Conservation (phyloP, 2,888 invertebrate species). For the Tribolium freemani region DNA sequence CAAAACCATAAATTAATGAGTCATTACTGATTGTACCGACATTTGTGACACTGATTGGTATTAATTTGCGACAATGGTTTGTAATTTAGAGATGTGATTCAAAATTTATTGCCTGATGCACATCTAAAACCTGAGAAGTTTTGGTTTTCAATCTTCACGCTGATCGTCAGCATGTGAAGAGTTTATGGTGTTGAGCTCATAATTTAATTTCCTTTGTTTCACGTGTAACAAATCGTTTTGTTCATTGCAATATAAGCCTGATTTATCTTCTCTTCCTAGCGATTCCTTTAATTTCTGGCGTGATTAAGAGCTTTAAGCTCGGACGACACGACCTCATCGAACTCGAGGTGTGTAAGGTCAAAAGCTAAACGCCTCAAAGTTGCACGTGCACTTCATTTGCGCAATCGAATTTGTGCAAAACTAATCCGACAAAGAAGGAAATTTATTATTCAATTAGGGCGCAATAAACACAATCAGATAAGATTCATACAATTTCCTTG, state of each 20-base stretch:
- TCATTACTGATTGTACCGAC: too few relatives aligned
- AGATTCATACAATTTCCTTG: conserved; percentile 36
- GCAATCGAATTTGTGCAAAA: background rate
- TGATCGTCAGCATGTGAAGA: background rate
- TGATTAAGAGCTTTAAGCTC: background rate
- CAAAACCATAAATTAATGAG: too few relatives aligned
- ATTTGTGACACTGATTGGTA: too few relatives aligned
- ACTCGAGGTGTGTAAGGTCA: conserved; percentile 1
- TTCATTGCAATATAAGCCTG: background rate
- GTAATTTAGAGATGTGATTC: too few relatives aligned
- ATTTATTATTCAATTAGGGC: conserved; percentile 27
- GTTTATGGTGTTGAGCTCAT: background rate
- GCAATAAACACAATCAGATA: conserved; percentile 28
- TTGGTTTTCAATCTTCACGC: too few relatives aligned
- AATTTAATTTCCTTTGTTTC: background rate
- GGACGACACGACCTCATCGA: conserved; percentile 10
- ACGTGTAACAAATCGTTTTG: background rate
- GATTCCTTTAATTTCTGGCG: background rate
- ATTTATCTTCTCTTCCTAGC: background rate
- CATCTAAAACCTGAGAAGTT: too few relatives aligned
- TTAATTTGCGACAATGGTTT: too few relatives aligned
- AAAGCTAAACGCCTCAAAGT: background rate
- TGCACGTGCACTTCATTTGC: conserved; percentile 3
- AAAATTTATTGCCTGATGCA: too few relatives aligned
- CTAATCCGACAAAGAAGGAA: background rate